A percentile compares a stretch with the other conserved stretches of the same genome.
Evolutionary conservation across 2,797 vertebrate species (phyloP).

Genomic region (Tokudaia tokunoshimensis): DNA sequence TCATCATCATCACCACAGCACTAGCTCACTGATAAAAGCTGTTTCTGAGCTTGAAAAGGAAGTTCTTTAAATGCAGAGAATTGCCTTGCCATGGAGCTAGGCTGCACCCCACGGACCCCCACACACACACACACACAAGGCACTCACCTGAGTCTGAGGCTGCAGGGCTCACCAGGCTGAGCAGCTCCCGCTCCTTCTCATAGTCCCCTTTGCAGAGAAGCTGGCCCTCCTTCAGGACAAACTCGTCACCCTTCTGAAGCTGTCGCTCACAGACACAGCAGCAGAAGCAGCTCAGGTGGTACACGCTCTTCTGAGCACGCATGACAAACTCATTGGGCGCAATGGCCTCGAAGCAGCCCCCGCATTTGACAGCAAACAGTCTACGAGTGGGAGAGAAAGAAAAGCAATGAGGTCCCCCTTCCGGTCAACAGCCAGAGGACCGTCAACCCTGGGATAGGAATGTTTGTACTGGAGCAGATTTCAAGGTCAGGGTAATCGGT

Average conservation of each 20-base stretch:
- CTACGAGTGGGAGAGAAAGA: conserved; percentile 84
- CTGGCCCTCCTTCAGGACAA: conserved; percentile 95
- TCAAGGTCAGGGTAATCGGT: not conserved
- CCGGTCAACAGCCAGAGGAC: not conserved
- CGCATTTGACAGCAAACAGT: conserved; percentile 94
- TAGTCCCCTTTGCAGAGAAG: conserved; percentile 96
- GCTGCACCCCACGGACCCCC: no score
- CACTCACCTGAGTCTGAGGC: conserved; percentile 95
- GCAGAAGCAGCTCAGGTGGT: conserved; percentile 97
- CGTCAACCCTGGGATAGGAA: not conserved
- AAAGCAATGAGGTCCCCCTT: not conserved
- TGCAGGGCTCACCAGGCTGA: conserved; percentile 92
- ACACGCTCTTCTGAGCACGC: conserved; percentile 94
- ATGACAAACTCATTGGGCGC: conserved; percentile 96
- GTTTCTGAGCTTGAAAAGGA: not conserved
- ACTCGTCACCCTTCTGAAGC: conserved; percentile 96
- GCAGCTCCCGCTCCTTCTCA: conserved; percentile 92
- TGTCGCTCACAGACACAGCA: conserved; percentile 95
- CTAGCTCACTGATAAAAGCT: not conserved
- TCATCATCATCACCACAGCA: no score
- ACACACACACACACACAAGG: accelerated
- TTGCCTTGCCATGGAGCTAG: not conserved
- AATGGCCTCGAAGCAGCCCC: conserved; percentile 93
- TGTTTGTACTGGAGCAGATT: no score
- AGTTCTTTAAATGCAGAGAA: not conserved